phyloP scores from a whole-genome alignment of 2,888 invertebrate species.

The Drosophila pseudotalamancana region DNA sequence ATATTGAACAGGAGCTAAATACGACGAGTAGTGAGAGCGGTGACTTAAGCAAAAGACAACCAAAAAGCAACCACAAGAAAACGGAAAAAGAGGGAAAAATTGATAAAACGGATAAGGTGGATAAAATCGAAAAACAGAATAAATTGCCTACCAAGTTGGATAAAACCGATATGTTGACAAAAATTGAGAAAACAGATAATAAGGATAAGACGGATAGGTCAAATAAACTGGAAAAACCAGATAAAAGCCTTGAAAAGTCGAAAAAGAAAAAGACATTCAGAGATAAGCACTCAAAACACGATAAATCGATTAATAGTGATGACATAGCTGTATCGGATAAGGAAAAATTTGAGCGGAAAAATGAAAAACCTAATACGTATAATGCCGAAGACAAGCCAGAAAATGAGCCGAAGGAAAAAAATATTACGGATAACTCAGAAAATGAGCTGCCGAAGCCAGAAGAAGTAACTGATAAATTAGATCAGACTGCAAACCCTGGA shows the following conservation, averaged over 20 bases:
- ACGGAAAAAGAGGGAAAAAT: no score
- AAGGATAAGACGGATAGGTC: neutral
- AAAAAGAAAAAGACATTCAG: conserved; percentile 1
- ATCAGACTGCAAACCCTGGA: neutral
- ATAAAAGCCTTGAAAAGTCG: neutral
- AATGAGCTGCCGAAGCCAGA: conserved; percentile 27
- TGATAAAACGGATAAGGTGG: neutral
- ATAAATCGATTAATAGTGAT: conserved; percentile 1
- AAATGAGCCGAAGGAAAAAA: neutral
- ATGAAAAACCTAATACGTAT: neutral
- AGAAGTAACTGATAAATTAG: neutral
- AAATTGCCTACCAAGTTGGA: neutral
- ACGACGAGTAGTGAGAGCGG: neutral
- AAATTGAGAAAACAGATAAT: neutral
- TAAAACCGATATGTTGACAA: neutral
- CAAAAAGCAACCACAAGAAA: no score
- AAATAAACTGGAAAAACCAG: neutral
- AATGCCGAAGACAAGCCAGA: conserved; percentile 1
- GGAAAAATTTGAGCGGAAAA: conserved; percentile 5
- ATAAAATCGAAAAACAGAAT: conserved; percentile 1
- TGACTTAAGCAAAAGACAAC: neutral
- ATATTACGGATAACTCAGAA: conserved; percentile 25
- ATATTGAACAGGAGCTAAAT: neutral
- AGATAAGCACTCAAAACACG: neutral
- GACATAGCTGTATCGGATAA: neutral